Base-by-base conservation (phyloP, 2,113 vertebrate species). In the Elgaria multicarinata region DNA sequence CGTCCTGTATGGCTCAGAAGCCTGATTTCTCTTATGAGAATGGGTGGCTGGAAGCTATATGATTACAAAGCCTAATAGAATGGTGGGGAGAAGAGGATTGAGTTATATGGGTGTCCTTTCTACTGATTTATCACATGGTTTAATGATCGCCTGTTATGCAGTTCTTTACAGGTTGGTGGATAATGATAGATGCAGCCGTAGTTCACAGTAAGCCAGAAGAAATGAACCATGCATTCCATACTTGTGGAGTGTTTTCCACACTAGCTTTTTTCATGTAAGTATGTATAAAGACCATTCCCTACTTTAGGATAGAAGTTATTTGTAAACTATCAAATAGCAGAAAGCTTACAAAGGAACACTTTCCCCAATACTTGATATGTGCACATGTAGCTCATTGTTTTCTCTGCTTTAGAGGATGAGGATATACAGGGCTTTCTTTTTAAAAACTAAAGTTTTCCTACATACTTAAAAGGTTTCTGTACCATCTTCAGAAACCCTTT, bases 141-240 rank as follows among this genome's bases (percentile, higher is more conserved):
- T 71, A 71, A 58, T 71, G 14, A 28, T 85, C 18, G 0, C 31
- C 71, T 42, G 80, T 44, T 91, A 53, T 92, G 55, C 62, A 99
- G 98, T 99, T 99, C 93, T 99, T 98, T 93, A 98, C 98, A 89
- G 98, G 98, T 46, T 99, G 98, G 98, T 99, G 98, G 98, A 97
- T 99, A 91, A 98, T 98, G 97, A 99, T 99, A 18, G 98, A 98
- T 1, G 98, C 98, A 0, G 98, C 98, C 0, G 98, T 98, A 86
- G 96, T 96, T 1, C 98, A 98, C 12, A 96, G 97, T 0, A 87
- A 89, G 44, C 97, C 97, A 42, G 97, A 97, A 50, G 92, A 98
- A 90, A 94, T 99, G 95, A 98, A 98, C 94, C 98, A 98, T 0
- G 98, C 98, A 0, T 99, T 99, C 94, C 98, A 99, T 96, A 99